Evolutionary conservation across 2,113 vertebrate species (phyloP), one percentile per base, ranked within the genome.

Genomic region (Psophia crepitans): DNA sequence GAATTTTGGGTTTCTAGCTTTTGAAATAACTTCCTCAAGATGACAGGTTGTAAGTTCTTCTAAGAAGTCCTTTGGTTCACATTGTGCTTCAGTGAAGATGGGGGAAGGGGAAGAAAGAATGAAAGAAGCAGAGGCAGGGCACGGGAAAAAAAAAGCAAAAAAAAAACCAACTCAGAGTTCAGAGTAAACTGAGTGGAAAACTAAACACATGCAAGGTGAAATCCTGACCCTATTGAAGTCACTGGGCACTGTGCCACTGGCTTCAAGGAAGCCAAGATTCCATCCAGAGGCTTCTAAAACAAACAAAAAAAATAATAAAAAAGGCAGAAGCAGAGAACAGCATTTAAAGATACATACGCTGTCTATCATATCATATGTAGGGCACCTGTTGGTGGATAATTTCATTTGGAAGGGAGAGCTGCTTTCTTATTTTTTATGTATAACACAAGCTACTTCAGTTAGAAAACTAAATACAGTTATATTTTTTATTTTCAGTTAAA

Each of bases 181-280:
- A 87, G 77, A 54, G 46, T 48, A 94, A 96, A 89, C 43, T 0
- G 4, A 77, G 43, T 69, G 87, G 77, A 94, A 96, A 96, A 74
- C n/a, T 74, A 94, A 91, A 92, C 54, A 80, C 11, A 58, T 5
- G 7, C 58, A 90, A 87, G 11, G 27, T 82, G 65, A 91, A 95
- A 87, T 80, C 49, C 58, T 96, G 85, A 84, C 49, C 41, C 37
- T 53, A 23, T 66, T 86, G 85, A 96, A 92, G 27, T 70, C 46
- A 60, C 26, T 71, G 71, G 71, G 70, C 37, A 22, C 58, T 58
- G 58, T 80, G 82, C 37, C 89, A 56, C 14, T 5, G 9, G 21
- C 20, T 83, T 66, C 70, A 83, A 73, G 82, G 37, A 88, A 74
- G 51, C 41, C 78, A 89, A 61, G n/a, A 80, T 82, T 89, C 58